Evolutionary conservation across 2,888 invertebrate genomes (phyloP), one percentile per base, ranked within the genome.

Genomic region (Tachina grossa): DNA sequence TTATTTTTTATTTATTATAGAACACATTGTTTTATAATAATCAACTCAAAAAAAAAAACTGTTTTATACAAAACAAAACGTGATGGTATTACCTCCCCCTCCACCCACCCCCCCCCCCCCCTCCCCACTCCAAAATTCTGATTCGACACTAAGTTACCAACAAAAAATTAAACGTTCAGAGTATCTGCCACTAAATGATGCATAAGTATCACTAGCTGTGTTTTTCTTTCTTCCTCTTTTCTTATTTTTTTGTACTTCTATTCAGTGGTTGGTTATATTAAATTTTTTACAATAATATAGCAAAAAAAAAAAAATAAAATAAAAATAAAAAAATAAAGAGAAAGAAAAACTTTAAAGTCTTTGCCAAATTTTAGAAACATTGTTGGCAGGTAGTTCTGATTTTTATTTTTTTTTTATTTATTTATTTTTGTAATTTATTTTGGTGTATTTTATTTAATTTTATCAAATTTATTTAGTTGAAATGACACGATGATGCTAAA

Each of bases 331-430:
- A 53, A 16, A 51, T 31, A 22, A 16, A 49, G 39, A 39, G 10
- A 31, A 59, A 68, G 41, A n/a, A 47, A 31, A 72, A 6, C 6
- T 51, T 1, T 45, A 47, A 79, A 59, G 2, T 16, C 13, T 31
- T 43, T 84, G 84, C 81, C 81, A 84, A 84, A n/a, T 65, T 77
- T 69, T 68, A 57, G 61, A 55, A 74, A 81, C 84, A 68, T 81
- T 81, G 84, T 84, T 84, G 65, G 49, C 84, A 84, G 83, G 72
- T 78, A 63, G 76, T 82, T 76, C 59, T 41, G 1, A 9, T 55
- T 71, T 43, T 65, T 6, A 43, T 16, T 53, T 47, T n/a, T n/a
- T n/a, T n/a, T n/a, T n/a, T n/a, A n/a, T n/a, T n/a, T n/a, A n/a
- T n/a, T n/a, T n/a, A n/a, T n/a, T n/a, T 71, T 47, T 16, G 1